Conservation (phyloP, 2,797 vertebrate species). For the Coreius guichenoti region DNA sequence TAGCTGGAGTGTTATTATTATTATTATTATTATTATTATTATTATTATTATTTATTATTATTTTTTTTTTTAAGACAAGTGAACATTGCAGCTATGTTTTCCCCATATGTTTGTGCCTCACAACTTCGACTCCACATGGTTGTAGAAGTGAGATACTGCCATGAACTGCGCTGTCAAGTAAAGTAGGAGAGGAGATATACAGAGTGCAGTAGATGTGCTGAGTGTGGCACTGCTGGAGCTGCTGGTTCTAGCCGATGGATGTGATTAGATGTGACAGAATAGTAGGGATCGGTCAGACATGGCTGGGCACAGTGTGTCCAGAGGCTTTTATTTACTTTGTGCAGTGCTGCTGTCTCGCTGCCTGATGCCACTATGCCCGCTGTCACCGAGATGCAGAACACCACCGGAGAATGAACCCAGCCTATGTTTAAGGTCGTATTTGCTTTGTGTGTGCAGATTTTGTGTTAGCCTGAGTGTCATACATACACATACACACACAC, state of each 20-base stretch:
- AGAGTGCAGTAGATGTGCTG: constrained; percentile 4
- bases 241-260: constrained; percentile 13
- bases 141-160: constrained; percentile 20
- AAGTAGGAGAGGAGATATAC: constrained; percentile 9
- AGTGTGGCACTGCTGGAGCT: constrained; percentile 11
- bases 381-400: constrained; percentile 6
- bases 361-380: constrained; percentile 1
- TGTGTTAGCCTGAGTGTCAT: background rate
- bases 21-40: background rate
- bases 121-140: background rate
- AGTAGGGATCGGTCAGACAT: constrained; percentile 17
- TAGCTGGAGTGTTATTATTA: background rate
- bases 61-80: background rate
- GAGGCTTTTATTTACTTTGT: constrained; percentile 22
- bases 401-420: background rate
- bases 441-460: constrained; percentile 6
- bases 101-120: background rate
- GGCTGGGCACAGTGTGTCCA: constrained; percentile 16
- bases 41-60: background rate
- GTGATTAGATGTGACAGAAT: constrained; percentile 29
- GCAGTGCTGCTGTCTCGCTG: background rate
- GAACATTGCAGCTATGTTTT: background rate
- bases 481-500: background rate
- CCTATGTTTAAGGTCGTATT: constrained; percentile 11
- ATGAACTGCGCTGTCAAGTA: constrained; percentile 18